Evolutionary conservation across 2,888 invertebrate species (phyloP).

Genomic region (Drosophila fungiperda): DNA sequence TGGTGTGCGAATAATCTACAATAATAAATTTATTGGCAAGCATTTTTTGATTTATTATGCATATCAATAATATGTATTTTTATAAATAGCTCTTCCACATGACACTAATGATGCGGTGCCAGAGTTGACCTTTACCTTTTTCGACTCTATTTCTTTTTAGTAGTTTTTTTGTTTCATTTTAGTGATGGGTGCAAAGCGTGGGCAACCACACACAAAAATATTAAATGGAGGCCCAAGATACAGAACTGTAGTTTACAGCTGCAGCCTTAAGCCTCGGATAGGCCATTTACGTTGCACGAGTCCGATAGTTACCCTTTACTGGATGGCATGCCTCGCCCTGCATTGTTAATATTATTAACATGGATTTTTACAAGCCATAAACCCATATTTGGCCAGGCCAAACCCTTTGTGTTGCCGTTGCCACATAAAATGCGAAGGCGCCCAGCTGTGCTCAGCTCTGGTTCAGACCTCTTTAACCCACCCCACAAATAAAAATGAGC

Average conservation of each 20-base stretch:
- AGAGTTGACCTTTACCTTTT: constrained; percentile 53
- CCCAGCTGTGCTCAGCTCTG: constrained; percentile 56
- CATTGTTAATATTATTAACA: constrained; percentile 78
- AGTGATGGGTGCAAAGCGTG: constrained; percentile 33
- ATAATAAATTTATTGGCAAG: constrained; percentile 77
- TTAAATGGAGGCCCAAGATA: constrained; percentile 10
- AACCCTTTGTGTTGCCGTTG: constrained; percentile 70
- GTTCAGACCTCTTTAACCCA: background rate
- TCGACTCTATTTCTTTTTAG: constrained; percentile 5
- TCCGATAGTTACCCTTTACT: constrained; percentile 69
- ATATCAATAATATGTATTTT: constrained; percentile 66
- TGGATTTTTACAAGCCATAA: constrained; percentile 80
- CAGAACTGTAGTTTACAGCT: constrained; percentile 43
- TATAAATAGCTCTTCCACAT: constrained; percentile 62
- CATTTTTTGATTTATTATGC: constrained; percentile 77
- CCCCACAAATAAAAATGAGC: background rate
- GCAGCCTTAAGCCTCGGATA: constrained; percentile 53
- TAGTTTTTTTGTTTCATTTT: constrained; percentile 14
- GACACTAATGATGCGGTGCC: constrained; percentile 71
- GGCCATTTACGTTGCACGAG: constrained; percentile 46
- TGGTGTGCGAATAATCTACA: constrained; percentile 67
- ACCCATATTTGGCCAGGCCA: constrained; percentile 74
- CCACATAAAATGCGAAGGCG: constrained; percentile 64
- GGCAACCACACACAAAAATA: constrained; percentile 13
- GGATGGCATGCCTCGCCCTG: constrained; percentile 31